Evolutionary conservation across 1,140 invertebrate genomes (phyloP).

Genomic region (Zelostemma sp.): DNA sequence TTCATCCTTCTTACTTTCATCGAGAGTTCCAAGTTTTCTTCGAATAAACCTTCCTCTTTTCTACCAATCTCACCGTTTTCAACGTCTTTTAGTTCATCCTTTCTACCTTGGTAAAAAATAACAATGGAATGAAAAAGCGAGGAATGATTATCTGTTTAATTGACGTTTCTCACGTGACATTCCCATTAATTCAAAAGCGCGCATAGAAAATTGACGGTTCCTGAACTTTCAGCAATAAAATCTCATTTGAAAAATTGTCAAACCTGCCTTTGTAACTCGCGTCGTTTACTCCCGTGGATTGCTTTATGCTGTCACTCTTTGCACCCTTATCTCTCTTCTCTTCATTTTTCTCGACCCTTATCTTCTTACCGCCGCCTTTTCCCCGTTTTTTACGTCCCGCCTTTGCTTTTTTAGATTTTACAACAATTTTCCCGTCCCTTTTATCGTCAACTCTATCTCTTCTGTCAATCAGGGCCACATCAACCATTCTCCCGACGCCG

Average conservation of each 20-base stretch:
- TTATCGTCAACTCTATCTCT: background rate
- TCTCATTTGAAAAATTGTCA: background rate
- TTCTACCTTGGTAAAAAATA: too few relatives aligned
- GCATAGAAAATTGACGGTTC: background rate
- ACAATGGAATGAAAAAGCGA: too few relatives aligned
- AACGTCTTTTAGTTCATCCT: too few relatives aligned
- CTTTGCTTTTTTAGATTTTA: constrained; percentile 5
- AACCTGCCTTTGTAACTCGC: background rate
- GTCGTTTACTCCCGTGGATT: background rate
- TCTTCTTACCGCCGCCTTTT: constrained; percentile 1
- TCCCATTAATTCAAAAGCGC: background rate
- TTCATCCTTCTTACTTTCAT: too few relatives aligned
- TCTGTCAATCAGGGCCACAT: background rate
- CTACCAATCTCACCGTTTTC: too few relatives aligned
- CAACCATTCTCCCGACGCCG: background rate
- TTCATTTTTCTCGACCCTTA: constrained; percentile 5
- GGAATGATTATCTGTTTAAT: too few relatives aligned
- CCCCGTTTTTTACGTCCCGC: constrained; percentile 6
- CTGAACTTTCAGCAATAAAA: background rate
- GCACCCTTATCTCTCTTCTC: background rate
- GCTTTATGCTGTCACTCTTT: background rate
- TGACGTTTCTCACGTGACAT: background rate
- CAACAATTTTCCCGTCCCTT: background rate
- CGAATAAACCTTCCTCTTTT: too few relatives aligned
- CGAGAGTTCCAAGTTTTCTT: too few relatives aligned